Conservation (phyloP, 2,797 vertebrate genomes). For the Aratinga solstitialis region DNA sequence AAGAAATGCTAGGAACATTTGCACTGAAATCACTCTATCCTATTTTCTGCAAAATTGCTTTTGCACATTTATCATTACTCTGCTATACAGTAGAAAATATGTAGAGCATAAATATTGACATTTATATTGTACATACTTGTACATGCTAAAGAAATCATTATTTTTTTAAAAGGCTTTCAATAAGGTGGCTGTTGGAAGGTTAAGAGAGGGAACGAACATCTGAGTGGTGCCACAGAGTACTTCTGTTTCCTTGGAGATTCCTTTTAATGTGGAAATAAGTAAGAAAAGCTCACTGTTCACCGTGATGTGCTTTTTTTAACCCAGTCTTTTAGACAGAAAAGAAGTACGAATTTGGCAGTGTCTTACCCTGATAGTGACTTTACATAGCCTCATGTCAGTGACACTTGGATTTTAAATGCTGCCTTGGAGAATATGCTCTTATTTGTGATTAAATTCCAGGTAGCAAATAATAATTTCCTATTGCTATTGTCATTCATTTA, state of each 20-base stretch:
- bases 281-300: constrained; percentile 9
- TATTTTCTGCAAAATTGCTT: constrained; percentile 68
- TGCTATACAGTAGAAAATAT: constrained; percentile 15
- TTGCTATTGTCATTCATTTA: not conserved
- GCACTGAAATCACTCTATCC: constrained; percentile 41
- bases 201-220: constrained; percentile 43
- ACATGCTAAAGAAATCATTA: constrained; percentile 27
- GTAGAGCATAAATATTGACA: constrained; percentile 36
- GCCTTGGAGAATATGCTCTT: not conserved
- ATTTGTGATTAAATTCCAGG: not conserved
- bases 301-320: not conserved
- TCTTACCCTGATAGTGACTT: not conserved
- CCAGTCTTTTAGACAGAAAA: not conserved
- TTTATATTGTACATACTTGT: constrained; percentile 21
- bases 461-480: not conserved
- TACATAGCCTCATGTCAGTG: not conserved
- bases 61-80: constrained; percentile 9
- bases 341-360: not conserved
- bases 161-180: constrained; percentile 32
- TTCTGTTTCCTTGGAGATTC: constrained; percentile 68
- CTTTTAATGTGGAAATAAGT: constrained; percentile 44
- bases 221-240: not conserved
- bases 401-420: not conserved
- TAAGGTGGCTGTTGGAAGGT: constrained; percentile 27
- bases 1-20: constrained; percentile 35